phyloP scores from a whole-genome alignment of 2,888 invertebrate species.

The Eucera pruinosa region DNA sequence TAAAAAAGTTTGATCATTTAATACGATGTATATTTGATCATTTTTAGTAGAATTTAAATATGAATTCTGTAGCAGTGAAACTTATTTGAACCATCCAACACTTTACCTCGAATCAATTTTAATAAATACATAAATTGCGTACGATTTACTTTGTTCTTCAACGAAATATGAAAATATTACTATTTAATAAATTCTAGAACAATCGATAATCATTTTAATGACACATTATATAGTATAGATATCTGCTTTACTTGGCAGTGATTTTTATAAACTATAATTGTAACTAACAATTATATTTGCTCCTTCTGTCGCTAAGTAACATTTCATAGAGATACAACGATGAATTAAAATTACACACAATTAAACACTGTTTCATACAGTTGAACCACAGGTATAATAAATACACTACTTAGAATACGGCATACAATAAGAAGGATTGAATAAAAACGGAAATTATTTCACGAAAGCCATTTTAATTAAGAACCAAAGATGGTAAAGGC shows the following conservation, averaged over 20 bases:
- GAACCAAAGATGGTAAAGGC: conserved; percentile 25
- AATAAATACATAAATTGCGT: too few relatives aligned
- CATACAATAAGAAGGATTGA: not conserved
- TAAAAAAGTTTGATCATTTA: too few relatives aligned
- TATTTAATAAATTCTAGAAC: too few relatives aligned
- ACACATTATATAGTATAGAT: too few relatives aligned
- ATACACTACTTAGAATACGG: not conserved
- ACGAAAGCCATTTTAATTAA: conserved; percentile 40
- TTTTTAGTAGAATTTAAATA: too few relatives aligned
- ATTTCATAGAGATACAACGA: not conserved
- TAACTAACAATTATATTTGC: not conserved
- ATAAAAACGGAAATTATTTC: conserved; percentile 32
- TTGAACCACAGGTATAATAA: not conserved
- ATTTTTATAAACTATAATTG: not conserved
- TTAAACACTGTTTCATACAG: not conserved
- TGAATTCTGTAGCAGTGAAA: too few relatives aligned
- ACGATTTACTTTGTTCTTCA: too few relatives aligned
- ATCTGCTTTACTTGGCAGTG: not conserved
- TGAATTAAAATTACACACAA: not conserved
- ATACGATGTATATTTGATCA: too few relatives aligned
- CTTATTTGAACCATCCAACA: too few relatives aligned
- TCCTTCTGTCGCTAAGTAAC: not conserved
- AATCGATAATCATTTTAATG: too few relatives aligned
- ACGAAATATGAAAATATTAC: too few relatives aligned
- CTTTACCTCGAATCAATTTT: too few relatives aligned